Evolutionary conservation across 2,113 vertebrate species (phyloP), one percentile per base, ranked within the genome.

Genomic region (Entelurus aequoreus): DNA sequence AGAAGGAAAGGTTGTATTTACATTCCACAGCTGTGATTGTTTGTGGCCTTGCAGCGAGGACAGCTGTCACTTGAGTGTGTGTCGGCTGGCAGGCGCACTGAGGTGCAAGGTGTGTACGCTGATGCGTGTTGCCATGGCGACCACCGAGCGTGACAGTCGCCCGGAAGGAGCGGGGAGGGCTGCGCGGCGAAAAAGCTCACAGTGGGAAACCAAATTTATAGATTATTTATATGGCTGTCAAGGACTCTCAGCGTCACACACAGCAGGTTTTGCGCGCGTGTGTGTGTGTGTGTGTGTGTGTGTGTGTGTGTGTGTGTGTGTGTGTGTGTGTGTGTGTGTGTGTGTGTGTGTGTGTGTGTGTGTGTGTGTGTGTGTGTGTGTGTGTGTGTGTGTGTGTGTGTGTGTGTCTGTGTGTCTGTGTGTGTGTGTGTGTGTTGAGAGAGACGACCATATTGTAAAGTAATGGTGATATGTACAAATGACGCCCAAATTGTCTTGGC

Each of bases 211-310:
- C 68, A 80, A 74, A 72, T 8, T 78, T 88, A 87, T 89, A 68
- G 84, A 90, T 90, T 89, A 90, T 90, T 90, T 81, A 90, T 90
- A 71, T 54, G 82, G 68, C 75, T 90, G 90, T 90, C 88, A 71
- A 79, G 71, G 71, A 80, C 76, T 76, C 74, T 90, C 83, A 84
- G 74, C 72, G 10, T 89, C 86, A 88, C 63, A 65, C 68, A 47
- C 70, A 72, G 70, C 21, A 1, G 14, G 78, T 35, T n/a, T 16
- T 4, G 15, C 6, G 21, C 14, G 54, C 62, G 53, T 38, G 36
- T 67, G 55, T 14, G 38, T 38, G 52, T 13, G 38, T 35, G 21
- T n/a, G 12, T 37, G 48, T 50, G 52, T 65, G 53, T 38, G 35
- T 66, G 55, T 14, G 38, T 38, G 36, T 16, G 13, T 37, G 48